Conservation (phyloP, 23 tunicate species). For the Trididemnum nubilum region DNA sequence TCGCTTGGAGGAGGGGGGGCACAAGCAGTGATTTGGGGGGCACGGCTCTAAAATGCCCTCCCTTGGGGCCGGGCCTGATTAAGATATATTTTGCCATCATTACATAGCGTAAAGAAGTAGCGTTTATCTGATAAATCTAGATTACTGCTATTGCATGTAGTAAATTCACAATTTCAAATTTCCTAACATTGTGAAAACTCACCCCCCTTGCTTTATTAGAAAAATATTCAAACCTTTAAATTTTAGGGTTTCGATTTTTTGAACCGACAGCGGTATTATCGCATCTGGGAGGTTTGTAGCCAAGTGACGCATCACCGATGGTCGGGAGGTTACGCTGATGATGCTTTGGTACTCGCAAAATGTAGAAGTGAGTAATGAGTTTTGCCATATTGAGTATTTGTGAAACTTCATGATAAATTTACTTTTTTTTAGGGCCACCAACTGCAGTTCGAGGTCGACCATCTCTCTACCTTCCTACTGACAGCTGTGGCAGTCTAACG, state of each 20-base stretch:
- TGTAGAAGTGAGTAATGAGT: constrained; percentile 67
- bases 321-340: constrained; percentile 85
- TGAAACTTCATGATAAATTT: background rate
- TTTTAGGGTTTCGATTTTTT: constrained; percentile 79
- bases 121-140: too few species aligned
- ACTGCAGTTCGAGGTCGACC: constrained; percentile 39
- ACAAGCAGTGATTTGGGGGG: too few species aligned
- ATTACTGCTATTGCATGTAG: too few species aligned
- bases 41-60: too few species aligned
- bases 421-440: background rate
- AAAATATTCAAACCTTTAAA: too few species aligned
- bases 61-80: too few species aligned
- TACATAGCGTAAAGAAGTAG: too few species aligned
- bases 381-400: background rate
- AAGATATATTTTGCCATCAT: too few species aligned
- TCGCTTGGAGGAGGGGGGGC: too few species aligned
- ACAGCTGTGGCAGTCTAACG: constrained; percentile 32
- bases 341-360: constrained; percentile 70
- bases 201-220: too few species aligned
- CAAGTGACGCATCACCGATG: constrained; percentile 73
- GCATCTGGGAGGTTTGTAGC: constrained; percentile 85
- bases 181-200: too few species aligned
- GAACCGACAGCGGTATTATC: constrained; percentile 59
- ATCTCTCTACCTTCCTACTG: constrained; percentile 57
- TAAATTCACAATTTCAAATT: too few species aligned